These are phyloP conservation scores for Pseudoatta argentina DNA, from an alignment of 1,140 invertebrate genomes.

Conservation along the genomic window DNA sequence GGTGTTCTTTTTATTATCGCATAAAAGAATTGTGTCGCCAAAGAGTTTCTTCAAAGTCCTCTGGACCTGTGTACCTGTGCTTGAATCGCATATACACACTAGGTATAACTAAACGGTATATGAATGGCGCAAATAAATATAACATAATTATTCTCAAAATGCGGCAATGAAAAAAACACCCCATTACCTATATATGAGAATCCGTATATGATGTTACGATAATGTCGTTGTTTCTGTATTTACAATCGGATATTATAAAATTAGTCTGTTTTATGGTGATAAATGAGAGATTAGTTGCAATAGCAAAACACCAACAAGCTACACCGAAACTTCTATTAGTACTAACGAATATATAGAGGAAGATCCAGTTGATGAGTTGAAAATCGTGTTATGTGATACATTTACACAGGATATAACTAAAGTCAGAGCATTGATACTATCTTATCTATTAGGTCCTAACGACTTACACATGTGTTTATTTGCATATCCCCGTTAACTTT, in stretches of 20 bases:
- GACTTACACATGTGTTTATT: slow-evolving; percentile 37
- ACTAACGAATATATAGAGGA: slow-evolving; percentile 71
- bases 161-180: slow-evolving; percentile 76
- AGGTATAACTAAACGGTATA: slow-evolving; percentile 50
- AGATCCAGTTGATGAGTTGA: slow-evolving; percentile 66
- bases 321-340: slow-evolving; percentile 77
- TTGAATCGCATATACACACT: slow-evolving; percentile 46
- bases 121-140: slow-evolving; percentile 57
- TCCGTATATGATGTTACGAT: slow-evolving; percentile 43
- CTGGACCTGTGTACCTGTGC: slow-evolving; percentile 28
- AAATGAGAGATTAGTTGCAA: slow-evolving; percentile 77
- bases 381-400: slow-evolving; percentile 62
- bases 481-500: slow-evolving; percentile 61
- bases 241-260: slow-evolving; percentile 69
- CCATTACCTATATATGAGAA: slow-evolving; percentile 64
- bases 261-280: slow-evolving; percentile 77
- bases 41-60: slow-evolving; percentile 49
- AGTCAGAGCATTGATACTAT: slow-evolving; percentile 53
- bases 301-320: slow-evolving; percentile 80
- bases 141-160: slow-evolving; percentile 50
- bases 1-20: slow-evolving; percentile 76
- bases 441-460: slow-evolving; percentile 62
- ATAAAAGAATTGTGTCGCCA: slow-evolving; percentile 43
- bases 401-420: slow-evolving; percentile 53
- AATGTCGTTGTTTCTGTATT: slow-evolving; percentile 73